Evolutionary conservation across 2,113 vertebrate species (phyloP).

Genomic region (Myotis lucifugus): DNA sequence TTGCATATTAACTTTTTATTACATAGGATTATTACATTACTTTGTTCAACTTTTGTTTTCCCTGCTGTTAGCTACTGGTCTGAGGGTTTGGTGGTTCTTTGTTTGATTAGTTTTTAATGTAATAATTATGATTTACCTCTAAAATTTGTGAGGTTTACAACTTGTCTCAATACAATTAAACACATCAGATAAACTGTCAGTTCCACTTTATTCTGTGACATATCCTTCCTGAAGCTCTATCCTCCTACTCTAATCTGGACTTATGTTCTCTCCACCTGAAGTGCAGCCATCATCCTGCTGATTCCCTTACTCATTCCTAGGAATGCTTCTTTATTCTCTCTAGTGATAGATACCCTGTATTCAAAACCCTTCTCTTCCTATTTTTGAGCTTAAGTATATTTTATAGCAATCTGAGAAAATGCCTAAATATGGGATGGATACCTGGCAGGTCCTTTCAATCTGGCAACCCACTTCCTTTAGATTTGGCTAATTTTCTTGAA

Average conservation of each 20-base stretch:
- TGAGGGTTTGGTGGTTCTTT: neutral
- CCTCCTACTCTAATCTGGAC: no score
- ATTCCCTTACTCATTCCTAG: neutral
- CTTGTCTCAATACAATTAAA: neutral
- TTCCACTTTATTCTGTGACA: neutral
- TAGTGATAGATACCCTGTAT: neutral
- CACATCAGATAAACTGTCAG: neutral
- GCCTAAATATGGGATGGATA: neutral
- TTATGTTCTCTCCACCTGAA: neutral
- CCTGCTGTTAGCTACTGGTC: neutral
- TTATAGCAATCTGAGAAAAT: neutral
- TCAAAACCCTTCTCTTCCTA: neutral
- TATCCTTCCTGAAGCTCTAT: neutral
- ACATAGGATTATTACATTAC: neutral
- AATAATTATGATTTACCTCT: neutral
- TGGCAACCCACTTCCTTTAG: neutral
- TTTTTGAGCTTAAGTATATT: slow-evolving; percentile 11
- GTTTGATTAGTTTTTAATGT: neutral
- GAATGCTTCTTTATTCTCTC: neutral
- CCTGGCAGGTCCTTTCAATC: neutral
- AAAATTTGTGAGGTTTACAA: neutral
- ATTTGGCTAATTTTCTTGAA: neutral
- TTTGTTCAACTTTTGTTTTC: neutral
- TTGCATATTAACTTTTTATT: no score
- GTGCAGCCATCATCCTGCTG: neutral